Conservation (phyloP, 2,888 invertebrate genomes). For the Andrena marginata region DNA sequence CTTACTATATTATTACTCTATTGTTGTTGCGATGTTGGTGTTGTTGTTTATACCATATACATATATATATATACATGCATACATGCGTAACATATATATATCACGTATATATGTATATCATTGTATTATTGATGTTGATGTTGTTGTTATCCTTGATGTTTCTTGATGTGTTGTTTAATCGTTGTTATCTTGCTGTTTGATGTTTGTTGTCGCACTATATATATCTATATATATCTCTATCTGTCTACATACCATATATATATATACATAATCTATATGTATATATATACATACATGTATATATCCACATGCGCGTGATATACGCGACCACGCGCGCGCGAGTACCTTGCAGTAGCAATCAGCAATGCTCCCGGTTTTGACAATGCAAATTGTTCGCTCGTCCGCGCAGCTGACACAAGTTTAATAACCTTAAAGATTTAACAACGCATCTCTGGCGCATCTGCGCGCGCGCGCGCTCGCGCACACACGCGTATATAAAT, state of each 20-base stretch:
- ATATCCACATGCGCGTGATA: conserved; percentile 67
- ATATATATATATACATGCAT: conserved; percentile 62
- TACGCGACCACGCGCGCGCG: conserved; percentile 58
- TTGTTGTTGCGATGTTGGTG: conserved; percentile 84
- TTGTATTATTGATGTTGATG: conserved; percentile 84
- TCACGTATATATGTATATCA: conserved; percentile 70
- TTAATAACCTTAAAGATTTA: background rate
- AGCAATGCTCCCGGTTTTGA: no score
- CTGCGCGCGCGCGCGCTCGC: conserved; percentile 56
- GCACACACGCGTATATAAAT: conserved; percentile 60
- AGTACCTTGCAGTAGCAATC: conserved; percentile 17
- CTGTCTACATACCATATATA: conserved; percentile 48
- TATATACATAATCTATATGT: conserved; percentile 61
- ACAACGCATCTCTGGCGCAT: conserved; percentile 3
- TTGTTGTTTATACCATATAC: conserved; percentile 78
- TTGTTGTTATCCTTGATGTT: conserved; percentile 84
- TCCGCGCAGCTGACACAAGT: no score
- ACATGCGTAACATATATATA: conserved; percentile 68
- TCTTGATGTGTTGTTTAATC: conserved; percentile 84
- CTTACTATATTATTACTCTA: conserved; percentile 61
- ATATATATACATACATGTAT: conserved; percentile 68
- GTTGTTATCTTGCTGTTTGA: conserved; percentile 84
- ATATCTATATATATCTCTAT: conserved; percentile 69
- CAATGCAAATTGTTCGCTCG: background rate
- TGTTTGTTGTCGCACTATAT: conserved; percentile 85